phyloP scores from a whole-genome alignment of 1,140 invertebrate species.

The Leptonema lineaticorne region DNA sequence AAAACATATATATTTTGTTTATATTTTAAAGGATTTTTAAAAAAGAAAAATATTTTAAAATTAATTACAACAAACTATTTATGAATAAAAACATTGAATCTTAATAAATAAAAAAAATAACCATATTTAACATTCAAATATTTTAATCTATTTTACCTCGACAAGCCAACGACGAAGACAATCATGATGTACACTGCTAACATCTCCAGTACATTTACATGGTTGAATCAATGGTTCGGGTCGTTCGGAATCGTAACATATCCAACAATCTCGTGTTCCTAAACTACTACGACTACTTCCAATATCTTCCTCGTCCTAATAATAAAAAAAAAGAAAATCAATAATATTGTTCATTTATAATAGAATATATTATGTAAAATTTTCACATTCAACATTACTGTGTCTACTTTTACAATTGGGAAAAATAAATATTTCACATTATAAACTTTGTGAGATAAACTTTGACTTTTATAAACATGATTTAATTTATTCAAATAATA shows the following conservation, averaged over 20 bases:
- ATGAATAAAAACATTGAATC: too few species aligned
- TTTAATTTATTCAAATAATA: too few species aligned
- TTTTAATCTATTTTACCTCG: slow-evolving; percentile 56
- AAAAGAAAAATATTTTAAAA: too few species aligned
- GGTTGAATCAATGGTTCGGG: slow-evolving; percentile 84
- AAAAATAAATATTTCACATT: not conserved
- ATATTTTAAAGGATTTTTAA: not conserved
- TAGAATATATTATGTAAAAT: not conserved
- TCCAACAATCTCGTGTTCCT: slow-evolving; percentile 78
- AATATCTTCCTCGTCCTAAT: slow-evolving; percentile 58
- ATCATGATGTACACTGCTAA: slow-evolving; percentile 87
- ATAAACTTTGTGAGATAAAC: not conserved
- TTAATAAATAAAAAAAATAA: too few species aligned
- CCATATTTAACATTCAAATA: too few species aligned
- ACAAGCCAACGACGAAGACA: slow-evolving; percentile 88
- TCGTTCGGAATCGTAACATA: slow-evolving; percentile 85
- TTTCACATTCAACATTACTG: not conserved
- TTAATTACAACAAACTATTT: too few species aligned
- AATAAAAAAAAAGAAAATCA: too few species aligned
- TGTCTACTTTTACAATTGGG: not conserved
- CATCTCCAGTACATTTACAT: slow-evolving; percentile 87
- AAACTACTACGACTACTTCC: slow-evolving; percentile 52
- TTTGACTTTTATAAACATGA: too few species aligned
- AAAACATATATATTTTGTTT: slow-evolving; percentile 40
- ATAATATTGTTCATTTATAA: not conserved